Conservation (phyloP, 2,113 vertebrate genomes). For the Amazona vittata region DNA sequence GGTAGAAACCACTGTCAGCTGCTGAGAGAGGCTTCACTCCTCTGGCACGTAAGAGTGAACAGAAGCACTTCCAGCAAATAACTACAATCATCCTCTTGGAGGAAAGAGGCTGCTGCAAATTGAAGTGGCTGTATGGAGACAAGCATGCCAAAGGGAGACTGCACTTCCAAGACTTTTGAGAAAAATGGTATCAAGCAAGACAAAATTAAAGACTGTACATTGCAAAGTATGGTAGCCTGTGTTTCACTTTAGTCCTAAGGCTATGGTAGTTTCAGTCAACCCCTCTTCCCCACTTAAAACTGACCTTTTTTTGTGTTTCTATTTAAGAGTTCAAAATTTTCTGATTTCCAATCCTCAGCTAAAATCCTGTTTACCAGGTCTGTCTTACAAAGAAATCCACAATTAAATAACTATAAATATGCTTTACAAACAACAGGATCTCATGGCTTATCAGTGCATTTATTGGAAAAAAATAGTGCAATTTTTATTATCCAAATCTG, state of each 20-base stretch:
- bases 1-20: not conserved
- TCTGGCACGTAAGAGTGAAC: accelerated
- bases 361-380: not conserved
- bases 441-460: not conserved
- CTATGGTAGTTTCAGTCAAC: not conserved
- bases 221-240: not conserved
- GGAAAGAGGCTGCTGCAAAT: not conserved
- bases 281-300: not conserved
- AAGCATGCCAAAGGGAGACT: not conserved
- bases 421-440: not conserved
- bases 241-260: not conserved
- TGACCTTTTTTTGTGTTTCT: not conserved
- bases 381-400: not conserved
- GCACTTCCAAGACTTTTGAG: not conserved
- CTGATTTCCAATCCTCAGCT: not conserved
- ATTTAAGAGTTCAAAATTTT: not conserved
- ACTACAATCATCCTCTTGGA: not conserved
- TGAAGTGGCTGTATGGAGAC: accelerated
- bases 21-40: not conserved
- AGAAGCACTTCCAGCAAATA: not conserved
- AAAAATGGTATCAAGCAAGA: not conserved
- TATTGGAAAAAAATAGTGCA: not conserved
- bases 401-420: not conserved
- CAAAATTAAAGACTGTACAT: not conserved
- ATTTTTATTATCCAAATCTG: not conserved